Evolutionary conservation across 2,888 invertebrate species (phyloP), one percentile per base, ranked within the genome.

Genomic region (Ptychoptera contaminata): DNA sequence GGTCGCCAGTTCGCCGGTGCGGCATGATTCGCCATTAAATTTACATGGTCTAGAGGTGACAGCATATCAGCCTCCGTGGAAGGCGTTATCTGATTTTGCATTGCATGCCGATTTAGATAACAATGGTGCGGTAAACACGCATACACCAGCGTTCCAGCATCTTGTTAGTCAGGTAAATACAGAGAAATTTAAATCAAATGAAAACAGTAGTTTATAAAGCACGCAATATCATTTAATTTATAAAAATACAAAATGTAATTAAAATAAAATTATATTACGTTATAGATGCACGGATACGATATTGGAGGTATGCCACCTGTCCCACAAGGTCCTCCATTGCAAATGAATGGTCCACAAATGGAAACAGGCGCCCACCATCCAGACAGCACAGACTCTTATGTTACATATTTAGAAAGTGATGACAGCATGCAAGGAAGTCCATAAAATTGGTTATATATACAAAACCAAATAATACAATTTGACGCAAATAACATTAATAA

Each of bases 21-120:
- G 90, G 40, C 88, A 90, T 68, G 90, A 88, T 66, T 84, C 87
- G 47, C 86, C 86, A 2, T 71, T 85, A 47, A 83, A 88, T 46
- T 77, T 87, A 62, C 85, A 87, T 58, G 82, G 87, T 34, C 73
- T 94, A 47, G 94, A 96, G 68, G 76, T 76, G 56, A 75, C 76
- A 49, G 88, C 92, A 52, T 97, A 93, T 73, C 93, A 94, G 68
- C 93, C 92, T 45, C 92, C 90, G 36, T 96, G 94, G 96, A 93
- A 94, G 70, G 91, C 93, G 49, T 77, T 94, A 44, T 85, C 86
- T 45, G 94, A 94, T 68, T 94, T 93, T 69, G 93, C 93, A 50
- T 77, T 93, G 54, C 92, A 93, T 64, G 86, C 91, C 8, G 93
- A 94, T 67, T 73, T 93, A 48, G 94, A 94, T 56, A 65, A 62